Evolutionary conservation across 2,888 invertebrate species (phyloP).

Genomic region (Galerucella pusilla): DNA sequence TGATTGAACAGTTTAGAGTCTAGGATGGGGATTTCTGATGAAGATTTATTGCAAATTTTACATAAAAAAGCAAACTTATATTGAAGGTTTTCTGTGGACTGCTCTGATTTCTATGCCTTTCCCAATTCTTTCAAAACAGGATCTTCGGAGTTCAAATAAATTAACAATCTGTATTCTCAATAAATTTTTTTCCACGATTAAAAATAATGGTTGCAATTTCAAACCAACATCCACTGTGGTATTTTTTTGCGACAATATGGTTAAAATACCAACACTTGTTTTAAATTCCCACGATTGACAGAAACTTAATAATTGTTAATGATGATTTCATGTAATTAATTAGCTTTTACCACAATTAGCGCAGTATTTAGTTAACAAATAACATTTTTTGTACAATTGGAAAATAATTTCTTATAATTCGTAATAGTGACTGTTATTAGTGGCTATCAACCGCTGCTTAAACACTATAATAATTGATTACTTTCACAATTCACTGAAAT

Average conservation of each 20-base stretch:
- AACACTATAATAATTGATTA: conserved; percentile 21
- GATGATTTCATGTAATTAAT: background rate
- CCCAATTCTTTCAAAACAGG: too few species aligned
- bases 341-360: background rate
- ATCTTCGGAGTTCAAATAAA: too few species aligned
- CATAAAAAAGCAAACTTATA: too few species aligned
- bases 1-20: too few species aligned
- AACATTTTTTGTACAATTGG: conserved; percentile 14
- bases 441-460: conserved; percentile 11
- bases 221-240: background rate
- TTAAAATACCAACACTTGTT: conserved; percentile 3
- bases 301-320: background rate
- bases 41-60: too few species aligned
- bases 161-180: too few species aligned
- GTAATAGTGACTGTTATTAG: conserved; percentile 13
- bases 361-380: background rate
- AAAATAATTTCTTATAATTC: conserved; percentile 18
- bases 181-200: too few species aligned
- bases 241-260: background rate
- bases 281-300: background rate
- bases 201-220: background rate
- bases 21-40: too few species aligned
- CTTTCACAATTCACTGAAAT: conserved; percentile 21
- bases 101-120: too few species aligned
- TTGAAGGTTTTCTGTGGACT: too few species aligned